Evolutionary conservation across 1,140 invertebrate species (phyloP), one percentile per base, ranked within the genome.

Genomic region (Macrostomum lignano): DNA sequence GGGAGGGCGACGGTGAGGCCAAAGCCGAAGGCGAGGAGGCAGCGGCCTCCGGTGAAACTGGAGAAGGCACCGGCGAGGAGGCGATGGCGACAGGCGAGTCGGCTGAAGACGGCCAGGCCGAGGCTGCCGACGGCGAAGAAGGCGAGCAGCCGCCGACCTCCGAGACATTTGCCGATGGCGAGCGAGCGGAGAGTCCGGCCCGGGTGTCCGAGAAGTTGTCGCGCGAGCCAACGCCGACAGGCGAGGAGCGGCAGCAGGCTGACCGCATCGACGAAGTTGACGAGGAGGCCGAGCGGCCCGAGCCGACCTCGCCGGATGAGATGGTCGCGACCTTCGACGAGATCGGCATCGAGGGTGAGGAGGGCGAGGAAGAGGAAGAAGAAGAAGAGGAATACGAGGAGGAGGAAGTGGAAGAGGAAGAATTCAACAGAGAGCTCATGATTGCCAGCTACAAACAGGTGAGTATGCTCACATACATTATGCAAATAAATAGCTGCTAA

Each of bases 31-130:
- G 15, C 11, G 6, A 38, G 24, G 7, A 36, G 24, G 20, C 38
- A 25, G 30, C 17, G 13, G 13, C 36, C 35, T 24, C 29, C 25
- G 44, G 46, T 42, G 43, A 42, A 43, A 48, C 51, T 46, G 52
- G 40, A 42, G 41, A 43, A 43, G 49, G 45, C 46, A 48, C 43
- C 36, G 49, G 40, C 40, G 38, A 44, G 44, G 41, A 40, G 41
- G 38, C 40, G 42, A n/a, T n/a, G n/a, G n/a, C n/a, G n/a, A n/a
- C n/a, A n/a, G n/a, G n/a, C n/a, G n/a, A n/a, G n/a, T n/a, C n/a
- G n/a, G n/a, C n/a, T n/a, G n/a, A n/a, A n/a, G n/a, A n/a, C n/a
- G n/a, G n/a, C n/a, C n/a, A n/a, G n/a, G n/a, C n/a, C n/a, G n/a
- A n/a, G n/a, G n/a, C n/a, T n/a, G n/a, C n/a, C n/a, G n/a, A n/a